A percentile compares a stretch with the other conserved stretches of the same genome.
phyloP scores from a whole-genome alignment of 2,888 invertebrate genomes.

The Scaptomyza polygonia region DNA sequence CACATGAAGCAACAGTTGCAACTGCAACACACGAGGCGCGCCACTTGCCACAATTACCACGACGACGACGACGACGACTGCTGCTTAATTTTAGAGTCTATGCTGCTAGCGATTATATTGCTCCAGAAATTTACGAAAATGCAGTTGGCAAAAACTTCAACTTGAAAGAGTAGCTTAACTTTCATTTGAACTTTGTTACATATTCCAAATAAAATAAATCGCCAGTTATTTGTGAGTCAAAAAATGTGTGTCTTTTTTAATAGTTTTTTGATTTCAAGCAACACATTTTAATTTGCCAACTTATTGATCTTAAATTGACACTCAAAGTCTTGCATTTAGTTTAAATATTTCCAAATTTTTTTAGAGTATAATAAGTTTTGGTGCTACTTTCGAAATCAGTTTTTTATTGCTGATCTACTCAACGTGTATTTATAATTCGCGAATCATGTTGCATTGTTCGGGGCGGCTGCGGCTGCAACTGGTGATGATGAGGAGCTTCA shows the following conservation, averaged over 20 bases:
- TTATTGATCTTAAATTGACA: too few species aligned
- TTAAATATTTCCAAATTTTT: not conserved
- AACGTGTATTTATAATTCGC: conserved; percentile 81
- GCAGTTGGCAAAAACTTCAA: conserved; percentile 17
- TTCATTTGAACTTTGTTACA: not conserved
- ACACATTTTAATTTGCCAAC: too few species aligned
- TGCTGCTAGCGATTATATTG: conserved; percentile 79
- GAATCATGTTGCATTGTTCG: conserved; percentile 83
- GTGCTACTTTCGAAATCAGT: conserved; percentile 12
- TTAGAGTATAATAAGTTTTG: conserved; percentile 29
- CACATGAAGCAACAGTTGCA: conserved; percentile 34
- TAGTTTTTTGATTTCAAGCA: too few species aligned
- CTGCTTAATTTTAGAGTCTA: conserved; percentile 70
- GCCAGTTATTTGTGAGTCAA: too few species aligned
- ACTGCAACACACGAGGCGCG: conserved; percentile 42
- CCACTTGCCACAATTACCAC: conserved; percentile 75
- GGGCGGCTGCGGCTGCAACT: conserved; percentile 45
- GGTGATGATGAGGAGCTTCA: conserved; percentile 78
- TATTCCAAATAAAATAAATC: not conserved
- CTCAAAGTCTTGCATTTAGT: too few species aligned
- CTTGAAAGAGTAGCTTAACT: conserved; percentile 10
- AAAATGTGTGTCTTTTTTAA: too few species aligned
- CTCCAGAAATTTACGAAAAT: conserved; percentile 80
- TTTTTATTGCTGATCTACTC: conserved; percentile 35
- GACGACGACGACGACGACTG: conserved; percentile 44